Conservation (phyloP, 2,797 vertebrate genomes). For the Ptychadena robeensis region DNA sequence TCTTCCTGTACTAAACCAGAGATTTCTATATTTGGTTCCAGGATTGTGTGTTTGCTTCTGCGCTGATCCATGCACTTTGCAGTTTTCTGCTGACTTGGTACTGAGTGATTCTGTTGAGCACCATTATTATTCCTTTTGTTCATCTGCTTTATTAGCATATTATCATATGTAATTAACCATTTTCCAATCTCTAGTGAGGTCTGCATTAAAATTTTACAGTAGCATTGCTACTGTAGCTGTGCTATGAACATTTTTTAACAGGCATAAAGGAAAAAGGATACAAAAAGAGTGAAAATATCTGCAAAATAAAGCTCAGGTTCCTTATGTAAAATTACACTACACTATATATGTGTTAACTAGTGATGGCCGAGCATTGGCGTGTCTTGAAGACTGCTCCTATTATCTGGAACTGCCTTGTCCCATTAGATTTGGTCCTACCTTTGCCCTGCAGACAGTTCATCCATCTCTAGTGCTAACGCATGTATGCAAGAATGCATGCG, state of each 20-base stretch:
- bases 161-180: neutral
- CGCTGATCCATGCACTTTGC: neutral
- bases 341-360: too few relatives aligned
- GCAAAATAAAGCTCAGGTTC: too few relatives aligned
- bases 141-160: slow-evolving; percentile 7
- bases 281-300: too few relatives aligned
- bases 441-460: too few relatives aligned
- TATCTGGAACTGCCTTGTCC: too few relatives aligned
- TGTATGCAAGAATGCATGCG: too few relatives aligned
- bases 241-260: neutral
- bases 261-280: neutral
- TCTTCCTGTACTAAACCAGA: neutral
- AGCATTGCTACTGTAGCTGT: neutral
- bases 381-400: too few relatives aligned
- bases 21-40: slow-evolving; percentile 1
- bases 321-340: too few relatives aligned
- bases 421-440: too few relatives aligned
- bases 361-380: too few relatives aligned
- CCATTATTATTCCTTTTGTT: slow-evolving; percentile 2
- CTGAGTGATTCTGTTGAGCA: neutral
- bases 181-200: neutral
- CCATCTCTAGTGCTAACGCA: too few relatives aligned
- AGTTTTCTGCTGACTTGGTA: slow-evolving; percentile 1
- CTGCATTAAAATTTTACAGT: neutral
- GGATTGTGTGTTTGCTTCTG: slow-evolving; percentile 1